These are phyloP conservation scores for Lumbricus terrestris DNA, from an alignment of 2,888 invertebrate species.

Conservation along the genomic window DNA sequence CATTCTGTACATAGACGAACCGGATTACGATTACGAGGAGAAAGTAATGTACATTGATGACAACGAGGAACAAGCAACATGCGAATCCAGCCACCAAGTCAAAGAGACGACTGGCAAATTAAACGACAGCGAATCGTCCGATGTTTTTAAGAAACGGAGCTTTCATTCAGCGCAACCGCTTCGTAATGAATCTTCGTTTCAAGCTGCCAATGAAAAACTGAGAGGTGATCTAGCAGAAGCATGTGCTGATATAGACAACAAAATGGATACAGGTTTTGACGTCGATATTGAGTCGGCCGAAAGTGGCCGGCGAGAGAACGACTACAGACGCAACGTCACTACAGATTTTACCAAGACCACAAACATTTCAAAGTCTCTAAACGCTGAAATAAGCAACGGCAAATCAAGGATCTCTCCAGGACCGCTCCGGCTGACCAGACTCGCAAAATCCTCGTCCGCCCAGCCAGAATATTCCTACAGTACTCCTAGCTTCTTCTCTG, in stretches of 20 bases:
- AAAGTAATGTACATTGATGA: neutral
- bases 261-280: neutral
- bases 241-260: neutral
- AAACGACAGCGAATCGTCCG: neutral
- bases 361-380: neutral
- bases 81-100: neutral
- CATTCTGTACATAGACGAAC: conserved; percentile 23
- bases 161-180: neutral
- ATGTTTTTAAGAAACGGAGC: neutral
- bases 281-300: neutral
- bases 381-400: neutral
- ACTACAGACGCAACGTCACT: neutral
- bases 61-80: neutral
- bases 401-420: neutral
- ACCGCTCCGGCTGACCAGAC: neutral
- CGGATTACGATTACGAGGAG: neutral
- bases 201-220: neutral
- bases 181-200: neutral
- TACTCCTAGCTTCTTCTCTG: neutral
- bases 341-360: neutral
- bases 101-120: neutral
- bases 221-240: neutral
- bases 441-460: neutral
- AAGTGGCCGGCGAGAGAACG: neutral
- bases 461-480: neutral